Evolutionary conservation across 2,888 invertebrate genomes (phyloP), one percentile per base, ranked within the genome.

Genomic region (Neoscelio sp.): DNA sequence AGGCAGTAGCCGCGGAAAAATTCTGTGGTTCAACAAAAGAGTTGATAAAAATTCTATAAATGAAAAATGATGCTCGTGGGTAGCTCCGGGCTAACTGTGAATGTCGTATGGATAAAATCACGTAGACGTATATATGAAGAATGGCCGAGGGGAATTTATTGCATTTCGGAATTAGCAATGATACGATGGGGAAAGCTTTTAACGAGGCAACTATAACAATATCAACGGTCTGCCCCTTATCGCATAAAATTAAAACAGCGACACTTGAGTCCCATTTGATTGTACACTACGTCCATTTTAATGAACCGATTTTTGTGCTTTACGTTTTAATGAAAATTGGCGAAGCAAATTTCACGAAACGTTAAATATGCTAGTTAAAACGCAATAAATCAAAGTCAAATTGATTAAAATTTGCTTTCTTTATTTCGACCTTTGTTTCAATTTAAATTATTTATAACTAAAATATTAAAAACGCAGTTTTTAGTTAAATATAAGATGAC

Each of bases 31-130:
- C 56, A 54, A 68, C 70, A 76, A 64, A 62, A 62, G 64, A 60
- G 60, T 54, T 78, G 67, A 73, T 83, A 82, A 82, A 82, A 82
- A 77, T 81, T 75, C 70, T 56, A 78, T 74, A 83, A 81, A 83
- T 78, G 38, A 62, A 50, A 58, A 62, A 73, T 75, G 52, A 52
- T 62, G 74, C 62, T 62, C 58, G 65, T 23, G 70, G 64, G 17
- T 30, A 30, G 38, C 42, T 20, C 38, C 30, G 40, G 54, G 35
- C 28, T 10, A 20, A 62, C 67, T 54, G 44, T 18, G 44, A 56
- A 15, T 30, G 44, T 54, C 48, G 17, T 28, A 4, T 56, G 15
- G 7, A 30, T 52, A 40, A 10, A 56, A 18, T 10, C 28, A 30
- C 8, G 40, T 44, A 33, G 2, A 70, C 28, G 3, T 48, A 40